These are phyloP conservation scores for Centroberyx gerrardi DNA, from an alignment of 2,797 vertebrate species.

Conservation along the genomic window DNA sequence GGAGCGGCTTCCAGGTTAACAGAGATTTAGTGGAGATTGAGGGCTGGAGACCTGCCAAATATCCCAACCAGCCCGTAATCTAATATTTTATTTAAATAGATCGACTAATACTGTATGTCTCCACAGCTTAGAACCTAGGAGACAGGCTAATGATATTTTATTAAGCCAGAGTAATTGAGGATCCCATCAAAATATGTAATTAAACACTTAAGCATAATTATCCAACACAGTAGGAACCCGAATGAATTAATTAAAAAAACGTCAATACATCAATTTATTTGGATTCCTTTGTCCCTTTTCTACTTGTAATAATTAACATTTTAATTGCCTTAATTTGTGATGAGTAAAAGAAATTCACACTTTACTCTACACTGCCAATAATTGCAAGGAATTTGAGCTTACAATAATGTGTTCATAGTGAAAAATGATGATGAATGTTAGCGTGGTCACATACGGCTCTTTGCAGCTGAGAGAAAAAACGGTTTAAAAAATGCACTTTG, in stretches of 20 bases:
- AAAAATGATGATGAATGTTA: conserved; percentile 65
- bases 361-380: conserved; percentile 71
- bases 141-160: conserved; percentile 93
- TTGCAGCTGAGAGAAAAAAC: conserved; percentile 44
- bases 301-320: conserved; percentile 87
- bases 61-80: conserved; percentile 80
- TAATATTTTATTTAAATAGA: conserved; percentile 87
- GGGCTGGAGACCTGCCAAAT: conserved; percentile 80
- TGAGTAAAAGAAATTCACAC: conserved; percentile 80
- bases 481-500: conserved; percentile 13
- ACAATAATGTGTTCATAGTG: conserved; percentile 14
- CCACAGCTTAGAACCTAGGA: conserved; percentile 91
- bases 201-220: conserved; percentile 97
- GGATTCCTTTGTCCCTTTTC: conserved; percentile 90
- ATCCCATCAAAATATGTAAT: conserved; percentile 97
- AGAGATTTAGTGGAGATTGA: conserved; percentile 87
- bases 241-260: conserved; percentile 94
- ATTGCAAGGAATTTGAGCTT: conserved; percentile 61
- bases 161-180: conserved; percentile 96
- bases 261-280: conserved; percentile 93
- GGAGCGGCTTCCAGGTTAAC: conserved; percentile 86
- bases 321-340: conserved; percentile 86
- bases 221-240: conserved; percentile 91
- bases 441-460: conserved; percentile 30
- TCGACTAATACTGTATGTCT: conserved; percentile 83